These are phyloP conservation scores for Callospermophilus lateralis DNA, from an alignment of 2,113 vertebrate species.

Conservation along the genomic window DNA sequence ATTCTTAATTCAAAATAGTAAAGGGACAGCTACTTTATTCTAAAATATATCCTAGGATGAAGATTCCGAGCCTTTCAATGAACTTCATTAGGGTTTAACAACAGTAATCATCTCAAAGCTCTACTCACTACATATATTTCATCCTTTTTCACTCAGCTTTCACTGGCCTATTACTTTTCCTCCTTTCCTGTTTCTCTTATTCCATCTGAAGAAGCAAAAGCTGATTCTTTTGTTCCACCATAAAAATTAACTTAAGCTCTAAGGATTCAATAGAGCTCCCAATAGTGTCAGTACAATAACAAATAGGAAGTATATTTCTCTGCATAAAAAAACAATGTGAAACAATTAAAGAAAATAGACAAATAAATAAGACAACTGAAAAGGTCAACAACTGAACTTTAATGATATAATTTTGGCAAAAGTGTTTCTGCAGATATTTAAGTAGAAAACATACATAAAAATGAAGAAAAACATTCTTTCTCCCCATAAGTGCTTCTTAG, in stretches of 20 bases:
- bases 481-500: constrained; percentile 40
- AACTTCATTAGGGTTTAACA: neutral
- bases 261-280: neutral
- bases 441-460: constrained; percentile 50
- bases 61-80: neutral
- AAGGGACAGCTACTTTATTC: neutral
- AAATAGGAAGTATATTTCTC: neutral
- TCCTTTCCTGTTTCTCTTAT: neutral
- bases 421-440: constrained; percentile 70
- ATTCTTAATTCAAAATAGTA: neutral
- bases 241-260: neutral
- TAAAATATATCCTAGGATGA: neutral
- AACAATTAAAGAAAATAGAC: neutral
- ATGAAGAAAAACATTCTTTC: constrained; percentile 68
- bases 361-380: constrained; percentile 12
- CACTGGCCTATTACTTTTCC: neutral
- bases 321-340: neutral
- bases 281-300: neutral
- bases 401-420: constrained; percentile 67
- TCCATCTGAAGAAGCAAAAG: neutral
- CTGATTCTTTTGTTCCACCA: neutral
- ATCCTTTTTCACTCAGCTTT: neutral
- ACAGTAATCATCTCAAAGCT: neutral
- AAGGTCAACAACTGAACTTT: constrained; percentile 69
- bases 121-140: neutral